Percentiles rank a stretch among this genome's conserved stretches.
These are phyloP conservation scores for Pachyrhynchus sulphureomaculatus DNA, from an alignment of 1,140 invertebrate genomes.

Conservation along the genomic window DNA sequence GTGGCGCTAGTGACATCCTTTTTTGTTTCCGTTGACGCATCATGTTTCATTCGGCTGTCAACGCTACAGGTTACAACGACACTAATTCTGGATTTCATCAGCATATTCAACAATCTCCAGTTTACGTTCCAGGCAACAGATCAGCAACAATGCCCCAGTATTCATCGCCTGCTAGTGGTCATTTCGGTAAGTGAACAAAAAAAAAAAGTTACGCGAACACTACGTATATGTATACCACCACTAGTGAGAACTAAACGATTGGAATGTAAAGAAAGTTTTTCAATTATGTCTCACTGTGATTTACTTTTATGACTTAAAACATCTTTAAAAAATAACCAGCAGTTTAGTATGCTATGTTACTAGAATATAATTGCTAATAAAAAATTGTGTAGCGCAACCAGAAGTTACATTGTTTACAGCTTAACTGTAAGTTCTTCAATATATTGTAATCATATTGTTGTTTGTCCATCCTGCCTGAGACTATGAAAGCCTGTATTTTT, in stretches of 20 bases:
- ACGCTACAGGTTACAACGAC: conserved; percentile 49
- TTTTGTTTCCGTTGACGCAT: conserved; percentile 6
- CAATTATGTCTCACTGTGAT: too few species aligned
- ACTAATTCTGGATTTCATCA: conserved; percentile 50
- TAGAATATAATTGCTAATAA: too few species aligned
- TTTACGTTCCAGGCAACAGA: conserved; percentile 57
- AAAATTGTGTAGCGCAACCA: too few species aligned
- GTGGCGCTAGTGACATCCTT: conserved; percentile 10
- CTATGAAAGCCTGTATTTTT: too few species aligned
- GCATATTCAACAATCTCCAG: conserved; percentile 52
- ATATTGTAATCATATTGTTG: too few species aligned
- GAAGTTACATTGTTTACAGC: too few species aligned
- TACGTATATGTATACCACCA: background rate
- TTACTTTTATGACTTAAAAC: too few species aligned
- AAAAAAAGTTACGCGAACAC: background rate
- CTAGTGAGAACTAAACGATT: background rate
- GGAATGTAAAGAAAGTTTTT: too few species aligned
- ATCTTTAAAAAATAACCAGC: too few species aligned
- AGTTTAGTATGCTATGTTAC: too few species aligned
- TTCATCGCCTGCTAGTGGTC: conserved; percentile 48
- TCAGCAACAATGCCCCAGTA: conserved; percentile 47
- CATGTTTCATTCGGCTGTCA: conserved; percentile 51
- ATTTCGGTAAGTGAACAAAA: conserved; percentile 31
- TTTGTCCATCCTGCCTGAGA: too few species aligned
- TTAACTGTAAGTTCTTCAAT: too few species aligned